phyloP scores from a whole-genome alignment of 2,113 vertebrate species.

The Lepidothrix coronata region DNA sequence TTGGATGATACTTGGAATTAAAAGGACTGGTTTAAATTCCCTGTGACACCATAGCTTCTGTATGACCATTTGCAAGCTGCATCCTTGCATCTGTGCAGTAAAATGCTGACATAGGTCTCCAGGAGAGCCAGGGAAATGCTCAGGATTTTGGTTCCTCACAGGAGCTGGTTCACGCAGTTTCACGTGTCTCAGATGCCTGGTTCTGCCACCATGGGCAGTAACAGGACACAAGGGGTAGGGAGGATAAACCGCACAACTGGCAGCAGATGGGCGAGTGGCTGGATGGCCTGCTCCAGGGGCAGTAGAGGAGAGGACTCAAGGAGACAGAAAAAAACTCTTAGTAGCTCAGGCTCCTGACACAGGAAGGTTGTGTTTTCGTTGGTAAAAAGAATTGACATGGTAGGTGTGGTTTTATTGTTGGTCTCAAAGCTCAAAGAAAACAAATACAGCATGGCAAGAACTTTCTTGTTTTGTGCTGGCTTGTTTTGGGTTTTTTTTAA shows the following conservation, averaged over 20 bases:
- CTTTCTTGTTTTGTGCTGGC: not conserved
- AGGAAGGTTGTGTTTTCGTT: not conserved
- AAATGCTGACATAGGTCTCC: not conserved
- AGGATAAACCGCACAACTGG: not conserved
- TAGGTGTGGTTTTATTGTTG: not conserved
- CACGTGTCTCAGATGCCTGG: rapidly evolving
- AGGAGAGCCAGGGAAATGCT: not conserved
- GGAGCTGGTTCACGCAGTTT: not conserved
- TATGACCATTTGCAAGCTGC: not conserved
- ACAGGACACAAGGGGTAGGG: not conserved
- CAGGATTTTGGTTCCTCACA: not conserved
- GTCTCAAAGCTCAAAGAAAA: not conserved
- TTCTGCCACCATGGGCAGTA: not conserved
- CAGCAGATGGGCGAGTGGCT: not conserved
- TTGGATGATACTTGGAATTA: not conserved
- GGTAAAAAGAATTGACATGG: not conserved
- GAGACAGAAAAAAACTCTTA: not conserved
- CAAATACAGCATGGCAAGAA: not conserved
- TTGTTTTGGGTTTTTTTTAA: not conserved
- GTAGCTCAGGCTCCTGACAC: not conserved
- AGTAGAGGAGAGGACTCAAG: not conserved
- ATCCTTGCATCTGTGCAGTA: not conserved
- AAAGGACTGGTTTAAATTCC: not conserved
- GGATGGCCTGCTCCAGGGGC: rapidly evolving
- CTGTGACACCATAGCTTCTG: not conserved